A percentile compares a stretch with the other conserved stretches of the same genome.
Evolutionary conservation across 2,113 vertebrate genomes (phyloP).

Genomic region (Grallaria varia): DNA sequence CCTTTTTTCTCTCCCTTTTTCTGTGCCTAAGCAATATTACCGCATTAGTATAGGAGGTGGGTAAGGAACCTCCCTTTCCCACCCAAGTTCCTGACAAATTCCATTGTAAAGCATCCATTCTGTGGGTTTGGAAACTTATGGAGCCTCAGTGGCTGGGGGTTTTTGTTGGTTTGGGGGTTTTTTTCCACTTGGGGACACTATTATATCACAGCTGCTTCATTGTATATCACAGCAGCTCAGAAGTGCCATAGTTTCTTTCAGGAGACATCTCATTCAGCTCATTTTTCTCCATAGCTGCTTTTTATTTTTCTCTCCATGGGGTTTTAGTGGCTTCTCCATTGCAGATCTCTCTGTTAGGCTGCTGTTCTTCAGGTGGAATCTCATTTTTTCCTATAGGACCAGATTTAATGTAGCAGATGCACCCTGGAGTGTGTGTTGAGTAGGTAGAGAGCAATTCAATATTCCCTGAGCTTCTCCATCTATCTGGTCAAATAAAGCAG

Average conservation of each 20-base stretch:
- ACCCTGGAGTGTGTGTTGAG: neutral
- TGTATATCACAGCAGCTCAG: neutral
- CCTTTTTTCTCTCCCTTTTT: slow-evolving; percentile 16
- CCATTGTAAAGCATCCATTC: neutral
- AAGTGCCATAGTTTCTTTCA: neutral
- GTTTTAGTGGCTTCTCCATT: neutral
- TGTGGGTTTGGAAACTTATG: neutral
- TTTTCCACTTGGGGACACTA: neutral
- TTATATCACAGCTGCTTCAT: neutral
- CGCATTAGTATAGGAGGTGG: neutral
- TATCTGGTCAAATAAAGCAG: neutral
- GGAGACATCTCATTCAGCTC: neutral
- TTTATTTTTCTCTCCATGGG: neutral
- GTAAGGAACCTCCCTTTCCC: neutral
- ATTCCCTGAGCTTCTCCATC: neutral
- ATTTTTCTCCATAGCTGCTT: neutral
- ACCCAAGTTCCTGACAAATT: neutral
- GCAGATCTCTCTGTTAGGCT: neutral
- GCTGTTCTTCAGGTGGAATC: neutral
- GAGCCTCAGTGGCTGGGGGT: neutral
- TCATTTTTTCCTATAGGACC: neutral
- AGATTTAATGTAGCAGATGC: neutral
- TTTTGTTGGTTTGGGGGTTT: neutral
- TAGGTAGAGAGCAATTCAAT: neutral
- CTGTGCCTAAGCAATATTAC: slow-evolving; percentile 1